Percentiles rank a stretch among this genome's conserved stretches.
These are phyloP conservation scores for Iphiclides podalirius DNA, from an alignment of 2,888 invertebrate genomes.

Conservation along the genomic window DNA sequence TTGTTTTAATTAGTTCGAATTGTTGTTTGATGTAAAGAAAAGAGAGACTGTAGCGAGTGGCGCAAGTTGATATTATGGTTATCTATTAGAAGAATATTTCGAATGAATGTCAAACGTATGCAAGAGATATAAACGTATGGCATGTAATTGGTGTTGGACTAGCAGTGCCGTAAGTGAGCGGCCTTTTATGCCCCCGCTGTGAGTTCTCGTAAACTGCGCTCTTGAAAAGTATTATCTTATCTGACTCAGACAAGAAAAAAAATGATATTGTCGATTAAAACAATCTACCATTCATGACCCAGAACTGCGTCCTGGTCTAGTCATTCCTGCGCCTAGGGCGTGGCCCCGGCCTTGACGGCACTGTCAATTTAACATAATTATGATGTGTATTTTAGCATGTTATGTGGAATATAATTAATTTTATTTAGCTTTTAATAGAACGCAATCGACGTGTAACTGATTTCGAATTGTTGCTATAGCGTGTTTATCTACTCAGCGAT, in stretches of 20 bases:
- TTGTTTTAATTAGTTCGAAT: conserved; percentile 37
- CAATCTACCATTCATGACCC: too few relatives aligned
- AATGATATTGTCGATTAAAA: too few relatives aligned
- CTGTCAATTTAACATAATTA: too few relatives aligned
- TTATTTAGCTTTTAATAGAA: conserved; percentile 1
- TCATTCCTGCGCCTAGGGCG: too few relatives aligned
- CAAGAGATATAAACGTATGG: conserved; percentile 34
- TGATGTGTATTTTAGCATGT: too few relatives aligned
- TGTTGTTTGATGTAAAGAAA: conserved; percentile 34
- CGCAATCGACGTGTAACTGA: conserved; percentile 1
- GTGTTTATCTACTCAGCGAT: conserved; percentile 4
- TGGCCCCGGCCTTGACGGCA: too few relatives aligned
- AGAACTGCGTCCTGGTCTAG: too few relatives aligned
- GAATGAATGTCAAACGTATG: conserved; percentile 61
- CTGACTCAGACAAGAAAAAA: too few relatives aligned
- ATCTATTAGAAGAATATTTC: conserved; percentile 37
- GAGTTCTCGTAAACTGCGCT: too few relatives aligned
- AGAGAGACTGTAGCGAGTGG: conserved; percentile 22
- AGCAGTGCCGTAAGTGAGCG: too few relatives aligned
- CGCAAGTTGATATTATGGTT: conserved; percentile 27
- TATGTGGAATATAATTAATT: background rate
- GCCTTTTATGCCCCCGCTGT: too few relatives aligned
- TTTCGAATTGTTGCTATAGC: conserved; percentile 2
- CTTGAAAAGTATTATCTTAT: too few relatives aligned
- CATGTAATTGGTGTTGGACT: conserved; percentile 37